Evolutionary conservation across 1,140 invertebrate species (phyloP).

Genomic region (Lasioglossum albipes): DNA sequence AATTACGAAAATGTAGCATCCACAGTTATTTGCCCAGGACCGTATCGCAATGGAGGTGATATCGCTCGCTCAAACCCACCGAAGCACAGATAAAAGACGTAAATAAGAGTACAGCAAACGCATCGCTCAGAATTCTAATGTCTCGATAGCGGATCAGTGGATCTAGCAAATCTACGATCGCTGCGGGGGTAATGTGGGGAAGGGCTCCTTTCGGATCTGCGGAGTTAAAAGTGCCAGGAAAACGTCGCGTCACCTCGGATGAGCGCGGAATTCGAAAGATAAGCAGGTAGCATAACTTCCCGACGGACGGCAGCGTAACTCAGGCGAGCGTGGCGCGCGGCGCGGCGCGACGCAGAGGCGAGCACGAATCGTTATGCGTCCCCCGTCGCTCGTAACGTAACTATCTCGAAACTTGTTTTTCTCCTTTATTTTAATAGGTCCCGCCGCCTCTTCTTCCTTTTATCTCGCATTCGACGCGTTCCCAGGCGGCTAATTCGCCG

Average conservation of each 20-base stretch:
- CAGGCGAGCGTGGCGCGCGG: constrained; percentile 56
- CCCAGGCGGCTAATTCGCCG: constrained; percentile 73
- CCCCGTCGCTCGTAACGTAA: constrained; percentile 77
- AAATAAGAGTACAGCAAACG: not conserved
- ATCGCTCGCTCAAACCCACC: not conserved
- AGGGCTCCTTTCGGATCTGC: constrained; percentile 22
- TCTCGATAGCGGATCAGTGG: constrained; percentile 1
- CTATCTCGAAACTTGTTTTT: constrained; percentile 78
- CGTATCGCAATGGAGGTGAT: not conserved
- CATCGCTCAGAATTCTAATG: constrained; percentile 10
- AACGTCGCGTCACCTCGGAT: constrained; percentile 59
- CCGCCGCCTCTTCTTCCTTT: constrained; percentile 65
- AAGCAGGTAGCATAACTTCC: constrained; percentile 74
- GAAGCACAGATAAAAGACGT: not conserved
- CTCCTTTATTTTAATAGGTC: constrained; percentile 76
- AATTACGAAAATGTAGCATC: no score
- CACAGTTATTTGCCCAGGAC: no score
- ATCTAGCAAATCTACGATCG: constrained; percentile 43
- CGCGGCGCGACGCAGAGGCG: constrained; percentile 1
- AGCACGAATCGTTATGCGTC: constrained; percentile 76
- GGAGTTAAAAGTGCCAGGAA: constrained; percentile 61
- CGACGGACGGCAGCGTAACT: constrained; percentile 68
- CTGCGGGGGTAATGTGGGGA: constrained; percentile 28
- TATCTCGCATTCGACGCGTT: constrained; percentile 71
- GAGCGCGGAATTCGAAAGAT: constrained; percentile 74